Evolutionary conservation across 2,888 invertebrate species (phyloP), one percentile per base, ranked within the genome.

Genomic region (Ypsolopha scabrella): DNA sequence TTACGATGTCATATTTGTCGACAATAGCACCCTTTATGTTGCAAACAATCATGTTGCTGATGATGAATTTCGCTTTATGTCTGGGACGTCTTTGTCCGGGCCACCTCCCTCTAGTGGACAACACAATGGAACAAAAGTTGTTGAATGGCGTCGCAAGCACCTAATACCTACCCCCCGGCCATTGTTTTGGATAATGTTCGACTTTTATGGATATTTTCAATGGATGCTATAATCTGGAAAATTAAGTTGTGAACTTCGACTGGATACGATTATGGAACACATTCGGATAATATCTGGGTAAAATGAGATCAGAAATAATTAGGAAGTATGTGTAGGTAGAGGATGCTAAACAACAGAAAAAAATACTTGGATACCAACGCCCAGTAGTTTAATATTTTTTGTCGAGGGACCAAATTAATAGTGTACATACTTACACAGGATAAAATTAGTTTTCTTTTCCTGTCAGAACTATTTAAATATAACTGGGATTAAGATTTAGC

Each of bases 171-270:
- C 41, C 79, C 76, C 82, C 75, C 52, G 77, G 68, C 81, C 78
- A 75, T 86, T 85, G 85, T 86, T 85, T 86, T 76, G 83, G 78
- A 71, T 83, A 82, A 83, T 85, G 83, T 85, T 85, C 83, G 80
- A 86, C 82, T 86, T 86, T 86, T 86, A 85, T 86, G 82, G 85
- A 86, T 85, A 83, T 83, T 86, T 85, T 82, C 83, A 83, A 85
- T 83, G 79, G 81, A 80, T 82, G 79, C 76, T 75, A 76, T 83
- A 83, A 83, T 85, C 82, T 78, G 71, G 68, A 67, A 76, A 77
- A 78, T 75, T 72, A 72, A 82, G 79, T 81, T 77, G 67, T 66
- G 68, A 80, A 80, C 72, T 76, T 44, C 14, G 10, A 36, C 11
- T 37, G 44, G 35, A n/a, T 33, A 7, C 41, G 13, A 14, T 41